Conservation (phyloP, 2,888 invertebrate genomes). For the Reticulitermes lucifugus region DNA sequence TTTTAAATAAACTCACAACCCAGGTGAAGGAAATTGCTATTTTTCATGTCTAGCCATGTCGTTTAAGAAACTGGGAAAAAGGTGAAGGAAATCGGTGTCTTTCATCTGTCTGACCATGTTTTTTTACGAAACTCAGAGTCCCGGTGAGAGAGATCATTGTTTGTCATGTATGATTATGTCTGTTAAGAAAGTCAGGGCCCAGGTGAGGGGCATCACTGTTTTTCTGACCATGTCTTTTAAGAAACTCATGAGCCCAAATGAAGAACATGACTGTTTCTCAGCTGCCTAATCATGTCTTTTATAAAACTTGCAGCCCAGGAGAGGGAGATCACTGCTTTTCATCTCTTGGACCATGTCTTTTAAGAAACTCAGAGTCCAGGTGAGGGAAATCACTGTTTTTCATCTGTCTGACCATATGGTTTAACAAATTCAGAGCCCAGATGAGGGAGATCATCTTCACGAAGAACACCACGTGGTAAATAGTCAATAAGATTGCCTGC, state of each 20-base stretch:
- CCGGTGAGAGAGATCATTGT: conserved; percentile 55
- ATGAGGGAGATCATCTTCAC: conserved; percentile 64
- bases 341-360: neutral
- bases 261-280: too few species aligned
- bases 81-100: conserved; percentile 59
- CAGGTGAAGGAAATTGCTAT: conserved; percentile 62
- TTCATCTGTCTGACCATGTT: neutral
- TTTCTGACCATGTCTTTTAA: too few species aligned
- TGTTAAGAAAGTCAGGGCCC: too few species aligned
- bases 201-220: too few species aligned
- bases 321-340: too few species aligned
- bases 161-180: too few species aligned
- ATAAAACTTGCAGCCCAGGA: too few species aligned
- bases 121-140: conserved; percentile 62
- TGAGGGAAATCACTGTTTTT: neutral
- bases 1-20: conserved; percentile 62
- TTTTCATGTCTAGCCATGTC: too few species aligned
- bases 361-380: neutral
- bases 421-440: conserved; percentile 63
- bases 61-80: too few species aligned
- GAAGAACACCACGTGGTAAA: conserved; percentile 69
- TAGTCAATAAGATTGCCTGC: conserved; percentile 69
- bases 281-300: too few species aligned
- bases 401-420: neutral
- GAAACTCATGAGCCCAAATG: too few species aligned